A percentile compares a stretch with the other conserved stretches of the same genome.
Evolutionary conservation across 2,888 invertebrate genomes (phyloP).

Genomic region (Sisyra nigra): DNA sequence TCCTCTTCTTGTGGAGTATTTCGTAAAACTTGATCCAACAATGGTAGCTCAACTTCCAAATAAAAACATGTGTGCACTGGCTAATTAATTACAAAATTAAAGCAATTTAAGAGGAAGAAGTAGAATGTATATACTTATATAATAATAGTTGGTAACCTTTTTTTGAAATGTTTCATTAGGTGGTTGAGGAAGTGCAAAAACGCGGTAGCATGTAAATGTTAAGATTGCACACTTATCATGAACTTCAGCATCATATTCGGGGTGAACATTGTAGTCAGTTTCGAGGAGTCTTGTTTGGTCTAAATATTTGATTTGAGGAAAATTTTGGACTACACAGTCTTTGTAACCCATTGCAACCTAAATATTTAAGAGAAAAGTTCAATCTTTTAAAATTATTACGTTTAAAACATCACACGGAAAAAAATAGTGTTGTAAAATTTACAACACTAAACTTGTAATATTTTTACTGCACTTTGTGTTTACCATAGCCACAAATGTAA

Average conservation of each 20-base stretch:
- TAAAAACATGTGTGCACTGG: constrained; percentile 22
- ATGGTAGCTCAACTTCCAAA: constrained; percentile 34
- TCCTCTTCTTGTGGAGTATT: constrained; percentile 16
- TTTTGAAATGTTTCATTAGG: constrained; percentile 30
- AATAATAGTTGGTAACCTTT: no score
- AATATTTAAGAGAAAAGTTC: neutral
- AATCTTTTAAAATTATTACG: no score
- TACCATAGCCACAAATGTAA: no score
- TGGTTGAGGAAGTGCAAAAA: constrained; percentile 35
- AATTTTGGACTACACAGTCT: constrained; percentile 23
- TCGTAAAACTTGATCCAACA: constrained; percentile 29
- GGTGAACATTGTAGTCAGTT: constrained; percentile 16
- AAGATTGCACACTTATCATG: constrained; percentile 28
- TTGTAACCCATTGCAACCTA: constrained; percentile 27
- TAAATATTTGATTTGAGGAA: constrained; percentile 32
- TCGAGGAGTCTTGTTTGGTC: constrained; percentile 31
- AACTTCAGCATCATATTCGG: constrained; percentile 15
- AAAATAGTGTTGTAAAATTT: no score
- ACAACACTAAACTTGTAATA: no score
- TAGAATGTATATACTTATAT: neutral
- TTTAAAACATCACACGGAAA: no score
- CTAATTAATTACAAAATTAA: constrained; percentile 11
- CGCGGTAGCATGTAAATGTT: constrained; percentile 30
- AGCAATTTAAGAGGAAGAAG: constrained; percentile 4
- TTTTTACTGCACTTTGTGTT: no score